Conservation (phyloP, 2,888 invertebrate species). For the Lasioglossum morio region DNA sequence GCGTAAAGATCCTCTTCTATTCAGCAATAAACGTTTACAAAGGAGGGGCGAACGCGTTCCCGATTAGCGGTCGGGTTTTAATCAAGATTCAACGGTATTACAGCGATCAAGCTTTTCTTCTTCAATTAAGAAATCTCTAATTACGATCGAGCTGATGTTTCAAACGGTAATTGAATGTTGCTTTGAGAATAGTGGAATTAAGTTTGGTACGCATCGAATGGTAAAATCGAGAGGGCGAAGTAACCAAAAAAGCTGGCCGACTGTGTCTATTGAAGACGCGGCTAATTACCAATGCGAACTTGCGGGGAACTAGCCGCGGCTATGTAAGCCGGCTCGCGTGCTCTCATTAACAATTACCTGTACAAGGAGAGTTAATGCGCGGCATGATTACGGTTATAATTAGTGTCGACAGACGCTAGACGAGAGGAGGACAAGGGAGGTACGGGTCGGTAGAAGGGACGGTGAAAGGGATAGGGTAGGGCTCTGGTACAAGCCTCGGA, state of each 20-base stretch:
- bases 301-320: conserved; percentile 56
- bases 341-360: conserved; percentile 77
- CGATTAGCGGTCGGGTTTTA: background rate
- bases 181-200: background rate
- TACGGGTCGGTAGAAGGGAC: conserved; percentile 2
- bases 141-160: background rate
- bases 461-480: conserved; percentile 45
- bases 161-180: background rate
- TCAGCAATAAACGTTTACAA: background rate
- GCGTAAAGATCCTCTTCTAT: too few relatives aligned
- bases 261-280: conserved; percentile 47
- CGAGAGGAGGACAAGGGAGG: background rate
- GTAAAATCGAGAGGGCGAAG: background rate
- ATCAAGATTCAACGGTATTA: background rate
- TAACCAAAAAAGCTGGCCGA: background rate
- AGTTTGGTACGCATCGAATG: background rate
- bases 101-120: background rate
- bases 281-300: conserved; percentile 70
- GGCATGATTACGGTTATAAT: conserved; percentile 78
- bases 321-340: conserved; percentile 72
- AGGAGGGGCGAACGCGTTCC: background rate
- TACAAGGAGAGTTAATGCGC: conserved; percentile 75
- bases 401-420: conserved; percentile 65
- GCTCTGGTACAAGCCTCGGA: conserved; percentile 54
- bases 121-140: background rate